Evolutionary conservation across 2,888 invertebrate genomes (phyloP).

Genomic region (Cheiracanthium punctorium): DNA sequence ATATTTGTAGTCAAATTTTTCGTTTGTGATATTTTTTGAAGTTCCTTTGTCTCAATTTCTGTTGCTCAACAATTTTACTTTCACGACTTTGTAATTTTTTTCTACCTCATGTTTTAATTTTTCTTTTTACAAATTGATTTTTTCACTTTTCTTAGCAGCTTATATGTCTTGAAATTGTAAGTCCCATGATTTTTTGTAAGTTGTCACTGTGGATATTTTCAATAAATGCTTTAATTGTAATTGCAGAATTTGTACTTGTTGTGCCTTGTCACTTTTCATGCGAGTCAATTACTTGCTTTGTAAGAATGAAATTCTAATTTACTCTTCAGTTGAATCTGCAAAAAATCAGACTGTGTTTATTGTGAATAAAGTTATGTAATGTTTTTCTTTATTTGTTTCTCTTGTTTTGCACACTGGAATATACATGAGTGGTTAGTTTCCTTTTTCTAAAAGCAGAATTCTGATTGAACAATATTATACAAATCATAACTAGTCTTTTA

Average conservation of each 20-base stretch:
- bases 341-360: no score
- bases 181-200: conserved; percentile 41
- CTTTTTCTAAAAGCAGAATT: no score
- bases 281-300: conserved; percentile 59
- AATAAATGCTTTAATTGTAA: conserved; percentile 54
- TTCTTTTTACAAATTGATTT: conserved; percentile 24
- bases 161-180: background rate
- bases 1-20: conserved; percentile 60
- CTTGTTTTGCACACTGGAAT: no score
- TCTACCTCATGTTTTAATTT: conserved; percentile 58
- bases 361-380: no score
- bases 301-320: conserved; percentile 42
- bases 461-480: no score
- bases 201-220: conserved; percentile 9
- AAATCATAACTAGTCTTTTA: no score
- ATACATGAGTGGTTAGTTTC: no score
- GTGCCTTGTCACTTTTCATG: conserved; percentile 51
- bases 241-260: conserved; percentile 46
- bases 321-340: no score
- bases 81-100: conserved; percentile 58
- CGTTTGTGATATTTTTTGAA: conserved; percentile 63
- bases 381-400: no score
- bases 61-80: conserved; percentile 57
- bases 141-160: conserved; percentile 20
- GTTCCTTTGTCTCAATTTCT: conserved; percentile 52